Conservation (phyloP, 2,888 invertebrate genomes). For the Nasonovia ribisnigri region DNA sequence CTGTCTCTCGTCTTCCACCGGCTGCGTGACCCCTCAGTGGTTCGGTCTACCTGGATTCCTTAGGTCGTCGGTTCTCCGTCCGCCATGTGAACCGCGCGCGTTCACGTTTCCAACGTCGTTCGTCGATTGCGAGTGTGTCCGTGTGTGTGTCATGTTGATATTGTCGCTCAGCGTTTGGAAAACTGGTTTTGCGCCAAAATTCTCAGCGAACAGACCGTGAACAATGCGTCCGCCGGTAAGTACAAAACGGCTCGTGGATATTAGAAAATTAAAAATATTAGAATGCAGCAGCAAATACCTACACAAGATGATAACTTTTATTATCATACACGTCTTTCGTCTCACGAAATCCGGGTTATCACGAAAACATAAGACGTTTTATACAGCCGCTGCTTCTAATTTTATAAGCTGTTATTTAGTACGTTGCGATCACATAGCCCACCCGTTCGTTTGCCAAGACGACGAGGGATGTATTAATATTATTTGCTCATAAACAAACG, state of each 20-base stretch:
- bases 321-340: neutral
- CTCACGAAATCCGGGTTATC: neutral
- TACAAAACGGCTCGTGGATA: neutral
- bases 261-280: neutral
- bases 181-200: slow-evolving; percentile 42
- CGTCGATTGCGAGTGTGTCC: neutral
- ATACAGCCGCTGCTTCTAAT: no score
- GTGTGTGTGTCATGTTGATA: slow-evolving; percentile 48
- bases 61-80: slow-evolving; percentile 15
- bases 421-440: neutral
- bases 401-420: neutral
- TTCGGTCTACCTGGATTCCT: slow-evolving; percentile 48
- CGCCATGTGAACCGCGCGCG: slow-evolving; percentile 1
- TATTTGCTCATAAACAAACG: neutral
- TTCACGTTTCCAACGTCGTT: neutral
- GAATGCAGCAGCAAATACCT: neutral
- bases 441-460: no score
- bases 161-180: neutral
- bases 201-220: slow-evolving; percentile 8
- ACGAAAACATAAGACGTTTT: neutral
- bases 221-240: slow-evolving; percentile 38
- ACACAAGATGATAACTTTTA: neutral
- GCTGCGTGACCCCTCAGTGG: slow-evolving; percentile 60
- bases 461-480: neutral
- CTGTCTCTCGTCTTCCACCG: slow-evolving; percentile 43